A percentile compares a stretch with the other conserved stretches of the same genome.
Conservation (phyloP, 2,797 vertebrate genomes). For the Manis pentadactyla region DNA sequence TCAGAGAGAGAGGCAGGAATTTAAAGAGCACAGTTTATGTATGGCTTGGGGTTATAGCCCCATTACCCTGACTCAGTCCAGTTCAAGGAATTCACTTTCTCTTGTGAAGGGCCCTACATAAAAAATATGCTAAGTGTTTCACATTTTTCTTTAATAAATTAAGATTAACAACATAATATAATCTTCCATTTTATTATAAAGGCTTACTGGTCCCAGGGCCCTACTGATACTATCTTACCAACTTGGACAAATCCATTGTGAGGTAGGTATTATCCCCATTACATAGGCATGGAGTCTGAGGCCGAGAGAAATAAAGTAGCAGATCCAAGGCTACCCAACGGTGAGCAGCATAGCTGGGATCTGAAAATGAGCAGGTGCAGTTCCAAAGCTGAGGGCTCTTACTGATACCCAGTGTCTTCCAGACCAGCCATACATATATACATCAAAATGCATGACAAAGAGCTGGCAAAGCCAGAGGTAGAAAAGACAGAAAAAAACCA, state of each 20-base stretch:
- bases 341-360: background rate
- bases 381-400: background rate
- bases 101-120: background rate
- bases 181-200: background rate
- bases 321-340: fast-evolving
- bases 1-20: background rate
- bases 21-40: background rate
- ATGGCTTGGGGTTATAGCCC: background rate
- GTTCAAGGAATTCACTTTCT: slow-evolving; percentile 28
- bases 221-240: background rate
- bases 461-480: background rate
- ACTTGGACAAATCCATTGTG: background rate
- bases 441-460: background rate
- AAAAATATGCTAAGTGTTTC: background rate
- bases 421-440: fast-evolving
- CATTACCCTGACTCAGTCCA: background rate
- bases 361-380: background rate
- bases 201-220: background rate
- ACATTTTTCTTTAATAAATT: background rate
- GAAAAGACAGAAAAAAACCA: background rate
- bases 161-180: background rate
- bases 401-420: fast-evolving
- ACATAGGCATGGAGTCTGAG: background rate
- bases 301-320: background rate
- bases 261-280: background rate